A percentile compares a stretch with the other conserved stretches of the same genome.
These are phyloP conservation scores for Ailuropoda melanoleuca DNA, from an alignment of 2,113 vertebrate genomes.

Conservation along the genomic window DNA sequence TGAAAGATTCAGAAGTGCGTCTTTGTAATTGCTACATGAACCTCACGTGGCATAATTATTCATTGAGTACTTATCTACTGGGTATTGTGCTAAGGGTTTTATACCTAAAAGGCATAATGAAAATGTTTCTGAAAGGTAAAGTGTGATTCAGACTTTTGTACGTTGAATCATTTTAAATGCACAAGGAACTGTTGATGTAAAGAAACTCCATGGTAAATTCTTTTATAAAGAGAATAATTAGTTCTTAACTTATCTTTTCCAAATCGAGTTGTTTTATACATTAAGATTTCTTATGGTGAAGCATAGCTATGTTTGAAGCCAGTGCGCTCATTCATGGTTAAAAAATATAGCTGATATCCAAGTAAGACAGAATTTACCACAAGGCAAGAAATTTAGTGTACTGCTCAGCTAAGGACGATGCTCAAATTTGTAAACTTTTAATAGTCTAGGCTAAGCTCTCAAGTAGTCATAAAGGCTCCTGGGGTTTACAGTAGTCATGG, in stretches of 20 bases:
- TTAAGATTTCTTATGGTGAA: neutral
- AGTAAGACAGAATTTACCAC: neutral
- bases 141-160: neutral
- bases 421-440: neutral
- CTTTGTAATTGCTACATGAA: neutral
- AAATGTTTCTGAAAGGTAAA: constrained; percentile 5
- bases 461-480: neutral
- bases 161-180: neutral
- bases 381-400: neutral
- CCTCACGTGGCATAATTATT: neutral
- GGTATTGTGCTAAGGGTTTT: neutral
- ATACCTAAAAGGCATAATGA: neutral
- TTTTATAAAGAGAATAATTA: neutral
- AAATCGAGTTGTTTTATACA: neutral
- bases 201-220: neutral
- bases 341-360: neutral
- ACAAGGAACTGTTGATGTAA: neutral
- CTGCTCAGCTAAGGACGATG: neutral
- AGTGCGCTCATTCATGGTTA: neutral
- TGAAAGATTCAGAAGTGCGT: neutral
- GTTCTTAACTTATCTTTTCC: neutral
- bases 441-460: neutral
- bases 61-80: neutral
- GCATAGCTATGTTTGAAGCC: neutral
- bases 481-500: neutral